Percentiles rank a stretch among this genome's conserved stretches.
These are phyloP conservation scores for Parapristionchus giblindavisi DNA, from an alignment of 2,888 invertebrate genomes.

Conservation along the genomic window DNA sequence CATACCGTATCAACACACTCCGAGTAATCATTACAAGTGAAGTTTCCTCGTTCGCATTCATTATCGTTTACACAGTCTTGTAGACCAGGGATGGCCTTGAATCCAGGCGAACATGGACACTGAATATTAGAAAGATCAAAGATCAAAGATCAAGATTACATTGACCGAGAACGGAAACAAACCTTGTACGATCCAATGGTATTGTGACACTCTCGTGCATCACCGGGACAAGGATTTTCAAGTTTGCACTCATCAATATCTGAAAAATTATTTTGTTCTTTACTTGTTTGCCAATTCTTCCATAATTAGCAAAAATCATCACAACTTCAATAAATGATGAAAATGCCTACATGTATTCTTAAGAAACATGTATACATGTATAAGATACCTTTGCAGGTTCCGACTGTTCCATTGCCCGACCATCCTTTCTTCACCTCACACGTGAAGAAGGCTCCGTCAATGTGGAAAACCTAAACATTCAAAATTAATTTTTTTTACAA, in stretches of 20 bases:
- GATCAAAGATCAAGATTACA: not conserved
- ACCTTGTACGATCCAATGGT: slow-evolving; percentile 35
- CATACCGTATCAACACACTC: slow-evolving; percentile 6
- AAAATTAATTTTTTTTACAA: not conserved
- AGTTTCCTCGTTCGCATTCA: slow-evolving; percentile 11
- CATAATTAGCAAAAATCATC: too few relatives aligned
- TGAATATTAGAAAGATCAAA: not conserved
- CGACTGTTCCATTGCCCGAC: slow-evolving; percentile 22
- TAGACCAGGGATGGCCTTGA: slow-evolving; percentile 20
- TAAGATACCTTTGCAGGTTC: slow-evolving; percentile 11
- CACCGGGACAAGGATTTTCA: not conserved
- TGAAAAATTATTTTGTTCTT: not conserved
- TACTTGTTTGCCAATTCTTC: too few relatives aligned
- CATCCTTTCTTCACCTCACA: slow-evolving; percentile 33
- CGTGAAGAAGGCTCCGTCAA: not conserved
- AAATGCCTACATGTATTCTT: not conserved
- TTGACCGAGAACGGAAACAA: not conserved
- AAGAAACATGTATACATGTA: too few relatives aligned
- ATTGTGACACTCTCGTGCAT: not conserved
- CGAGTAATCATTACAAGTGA: slow-evolving; percentile 11
- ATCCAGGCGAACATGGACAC: slow-evolving; percentile 9
- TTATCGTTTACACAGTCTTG: slow-evolving; percentile 1
- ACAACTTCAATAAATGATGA: not conserved
- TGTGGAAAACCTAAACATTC: slow-evolving; percentile 5
- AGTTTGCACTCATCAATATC: slow-evolving; percentile 14